Conservation (phyloP, 2,888 invertebrate species). For the Yponomeuta evonymella region DNA sequence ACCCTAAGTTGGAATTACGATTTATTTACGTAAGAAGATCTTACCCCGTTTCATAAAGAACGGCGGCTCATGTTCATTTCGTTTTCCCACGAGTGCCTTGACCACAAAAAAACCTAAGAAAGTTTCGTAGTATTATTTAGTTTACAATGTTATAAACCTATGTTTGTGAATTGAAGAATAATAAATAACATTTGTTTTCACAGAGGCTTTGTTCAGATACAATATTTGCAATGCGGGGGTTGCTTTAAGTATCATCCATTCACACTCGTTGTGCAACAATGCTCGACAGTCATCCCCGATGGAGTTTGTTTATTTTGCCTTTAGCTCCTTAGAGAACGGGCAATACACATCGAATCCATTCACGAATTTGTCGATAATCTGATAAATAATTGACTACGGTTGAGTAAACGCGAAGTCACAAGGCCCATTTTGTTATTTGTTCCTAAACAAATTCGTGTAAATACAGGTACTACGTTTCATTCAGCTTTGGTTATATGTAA, state of each 20-base stretch:
- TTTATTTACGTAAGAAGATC: too few species aligned
- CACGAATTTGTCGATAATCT: background rate
- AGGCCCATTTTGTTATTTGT: background rate
- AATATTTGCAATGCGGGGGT: constrained; percentile 4
- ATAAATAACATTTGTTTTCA: constrained; percentile 1
- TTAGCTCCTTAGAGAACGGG: background rate
- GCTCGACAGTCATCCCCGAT: background rate
- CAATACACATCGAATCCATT: background rate
- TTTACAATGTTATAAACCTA: background rate
- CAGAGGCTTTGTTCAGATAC: background rate
- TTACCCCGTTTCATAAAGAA: background rate
- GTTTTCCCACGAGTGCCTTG: background rate
- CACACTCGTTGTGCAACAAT: background rate
- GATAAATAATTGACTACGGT: background rate
- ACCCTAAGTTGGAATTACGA: too few species aligned
- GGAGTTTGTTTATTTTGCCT: constrained; percentile 7
- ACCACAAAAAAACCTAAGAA: background rate
- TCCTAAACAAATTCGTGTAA: too few species aligned
- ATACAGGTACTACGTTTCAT: too few species aligned
- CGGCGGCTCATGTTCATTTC: background rate
- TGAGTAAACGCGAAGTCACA: background rate
- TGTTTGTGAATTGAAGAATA: background rate
- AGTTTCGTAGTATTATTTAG: background rate
- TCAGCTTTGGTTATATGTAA: too few species aligned
- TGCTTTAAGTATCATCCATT: background rate